Evolutionary conservation across 2,113 vertebrate species (phyloP), one percentile per base, ranked within the genome.

Genomic region (Patagioenas fasciata): DNA sequence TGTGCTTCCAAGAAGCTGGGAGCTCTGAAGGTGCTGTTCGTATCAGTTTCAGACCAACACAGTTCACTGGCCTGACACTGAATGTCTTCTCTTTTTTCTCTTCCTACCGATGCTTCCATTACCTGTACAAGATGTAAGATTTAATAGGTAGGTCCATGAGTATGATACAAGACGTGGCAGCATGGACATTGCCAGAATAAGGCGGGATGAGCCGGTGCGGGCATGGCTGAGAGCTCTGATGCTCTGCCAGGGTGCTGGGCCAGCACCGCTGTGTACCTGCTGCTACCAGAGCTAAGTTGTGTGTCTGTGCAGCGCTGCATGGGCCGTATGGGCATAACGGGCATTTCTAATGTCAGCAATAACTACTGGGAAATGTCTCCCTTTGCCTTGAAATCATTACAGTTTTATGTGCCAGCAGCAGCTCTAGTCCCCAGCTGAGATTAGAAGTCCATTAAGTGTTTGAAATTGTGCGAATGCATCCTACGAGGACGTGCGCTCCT

Each of bases 371-470:
- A 87, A 95, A 91, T 56, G 53, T 67, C 78, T 82, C 58, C 74
- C 67, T 93, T 89, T 73, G 87, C 91, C 70, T 81, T 82, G 89
- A 89, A 83, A 85, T 91, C 58, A 0, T 94, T 85, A 26, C 19
- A 29, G 69, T 51, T 92, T 82, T 81, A 80, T 82, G 74, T 73
- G 87, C 72, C 74, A 83, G 91, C 75, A 82, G 85, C 66, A 95
- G 73, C 89, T 89, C 36, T 29, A n/a, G 73, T 65, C 58, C 78
- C 84, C 93, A 92, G 66, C 91, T 95, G 93, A 85, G 84, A 77
- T 79, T 14, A 79, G 48, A 87, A 93, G 53, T 66, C 62, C 66
- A 80, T 87, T 85, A 91, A 92, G 80, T 66, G 73, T 54, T 82
- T 67, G 77, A 71, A 84, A 57, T 64, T 36, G 57, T 72, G 84